A percentile compares a stretch with the other conserved stretches of the same genome.
Evolutionary conservation across 2,888 invertebrate genomes (phyloP).

Genomic region (Actias luna): DNA sequence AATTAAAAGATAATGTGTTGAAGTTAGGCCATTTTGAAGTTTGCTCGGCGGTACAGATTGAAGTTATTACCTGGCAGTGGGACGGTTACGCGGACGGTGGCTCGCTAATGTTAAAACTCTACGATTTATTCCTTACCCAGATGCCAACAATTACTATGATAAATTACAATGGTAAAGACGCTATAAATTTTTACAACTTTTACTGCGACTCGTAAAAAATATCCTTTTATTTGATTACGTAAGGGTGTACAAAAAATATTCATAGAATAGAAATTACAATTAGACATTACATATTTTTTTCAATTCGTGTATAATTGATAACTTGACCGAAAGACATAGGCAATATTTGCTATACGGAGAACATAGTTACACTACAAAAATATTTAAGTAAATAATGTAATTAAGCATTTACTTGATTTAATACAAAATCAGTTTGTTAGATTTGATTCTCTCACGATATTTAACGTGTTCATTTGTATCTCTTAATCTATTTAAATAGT

Average conservation of each 20-base stretch:
- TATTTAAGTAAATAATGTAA: too few species aligned
- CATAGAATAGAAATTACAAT: background rate
- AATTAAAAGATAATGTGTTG: slow-evolving; percentile 74
- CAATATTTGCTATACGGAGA: too few species aligned
- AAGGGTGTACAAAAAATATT: background rate
- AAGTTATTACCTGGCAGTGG: slow-evolving; percentile 70
- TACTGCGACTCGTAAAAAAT: slow-evolving; percentile 28
- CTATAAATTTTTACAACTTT: slow-evolving; percentile 52
- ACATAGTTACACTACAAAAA: too few species aligned
- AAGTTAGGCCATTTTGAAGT: slow-evolving; percentile 72
- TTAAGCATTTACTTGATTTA: too few species aligned
- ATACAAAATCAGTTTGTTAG: too few species aligned
- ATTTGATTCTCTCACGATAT: too few species aligned
- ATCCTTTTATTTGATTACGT: background rate
- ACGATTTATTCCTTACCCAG: slow-evolving; percentile 71
- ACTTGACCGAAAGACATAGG: too few species aligned
- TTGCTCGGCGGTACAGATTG: slow-evolving; percentile 66
- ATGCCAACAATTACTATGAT: slow-evolving; percentile 69
- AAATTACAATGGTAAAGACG: slow-evolving; percentile 63
- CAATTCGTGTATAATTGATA: too few species aligned
- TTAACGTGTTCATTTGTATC: too few species aligned
- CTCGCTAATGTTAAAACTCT: slow-evolving; percentile 65
- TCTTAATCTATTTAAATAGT: too few species aligned
- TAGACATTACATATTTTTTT: background rate
- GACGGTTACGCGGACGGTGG: slow-evolving; percentile 29